Conservation (phyloP, 2,888 invertebrate species). For the Parthenolecanium corni region DNA sequence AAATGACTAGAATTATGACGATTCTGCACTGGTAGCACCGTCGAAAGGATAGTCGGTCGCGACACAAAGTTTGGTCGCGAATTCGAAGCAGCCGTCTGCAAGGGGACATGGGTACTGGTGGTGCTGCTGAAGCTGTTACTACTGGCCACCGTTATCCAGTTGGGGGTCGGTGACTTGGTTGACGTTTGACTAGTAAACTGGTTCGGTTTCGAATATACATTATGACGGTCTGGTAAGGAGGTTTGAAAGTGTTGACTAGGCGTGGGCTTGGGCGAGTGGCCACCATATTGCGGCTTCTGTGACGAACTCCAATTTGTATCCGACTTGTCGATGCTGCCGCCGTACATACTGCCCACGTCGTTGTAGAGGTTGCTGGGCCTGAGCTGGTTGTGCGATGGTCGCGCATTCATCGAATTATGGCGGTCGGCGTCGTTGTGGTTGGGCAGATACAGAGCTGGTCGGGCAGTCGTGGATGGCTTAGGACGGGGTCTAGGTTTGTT, state of each 20-base stretch:
- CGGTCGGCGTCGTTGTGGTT: constrained; percentile 18
- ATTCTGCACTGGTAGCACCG: constrained; percentile 35
- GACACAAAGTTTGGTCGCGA: constrained; percentile 32
- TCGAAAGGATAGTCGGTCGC: constrained; percentile 32
- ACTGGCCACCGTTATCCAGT: constrained; percentile 36
- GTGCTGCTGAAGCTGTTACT: constrained; percentile 34
- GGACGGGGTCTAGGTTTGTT: constrained; percentile 30
- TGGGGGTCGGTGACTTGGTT: constrained; percentile 7
- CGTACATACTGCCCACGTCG: constrained; percentile 17
- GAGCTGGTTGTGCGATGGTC: constrained; percentile 16
- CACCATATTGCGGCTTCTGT: constrained; percentile 30
- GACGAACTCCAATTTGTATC: constrained; percentile 20
- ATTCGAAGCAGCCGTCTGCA: constrained; percentile 32
- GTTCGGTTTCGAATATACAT: constrained; percentile 20
- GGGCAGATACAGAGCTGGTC: constrained; percentile 38
- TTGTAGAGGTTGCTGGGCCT: constrained; percentile 21
- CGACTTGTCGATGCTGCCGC: constrained; percentile 22
- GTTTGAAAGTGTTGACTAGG: constrained; percentile 29
- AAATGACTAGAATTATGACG: constrained; percentile 29
- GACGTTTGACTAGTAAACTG: constrained; percentile 26
- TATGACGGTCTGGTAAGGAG: constrained; percentile 20
- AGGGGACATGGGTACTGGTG: constrained; percentile 38
- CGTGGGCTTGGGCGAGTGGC: constrained; percentile 32
- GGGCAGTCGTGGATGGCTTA: constrained; percentile 37
- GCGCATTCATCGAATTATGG: constrained; percentile 1